Conservation (phyloP, 2,888 invertebrate species). For the Molorchus minor region DNA sequence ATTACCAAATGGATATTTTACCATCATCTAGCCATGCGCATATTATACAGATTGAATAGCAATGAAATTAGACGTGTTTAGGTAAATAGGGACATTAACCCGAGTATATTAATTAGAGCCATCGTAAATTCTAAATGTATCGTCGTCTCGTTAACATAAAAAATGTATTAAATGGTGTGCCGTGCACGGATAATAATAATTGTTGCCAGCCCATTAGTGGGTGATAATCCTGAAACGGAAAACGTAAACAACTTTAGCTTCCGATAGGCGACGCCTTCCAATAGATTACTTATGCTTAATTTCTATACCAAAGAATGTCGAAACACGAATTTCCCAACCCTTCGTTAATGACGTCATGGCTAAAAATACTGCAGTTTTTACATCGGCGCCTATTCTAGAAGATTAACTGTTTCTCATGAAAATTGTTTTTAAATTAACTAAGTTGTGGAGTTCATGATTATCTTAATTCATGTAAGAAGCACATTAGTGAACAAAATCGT, state of each 20-base stretch:
- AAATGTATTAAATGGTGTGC: conserved; percentile 15
- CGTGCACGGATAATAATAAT: conserved; percentile 1
- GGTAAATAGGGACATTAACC: background rate
- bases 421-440: too few species aligned
- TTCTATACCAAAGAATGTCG: too few species aligned
- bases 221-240: conserved; percentile 17
- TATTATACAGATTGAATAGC: background rate
- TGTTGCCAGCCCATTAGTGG: conserved; percentile 9
- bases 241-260: conserved; percentile 1
- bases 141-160: conserved; percentile 12
- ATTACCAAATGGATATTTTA: background rate
- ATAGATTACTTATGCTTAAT: too few species aligned
- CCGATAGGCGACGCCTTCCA: background rate
- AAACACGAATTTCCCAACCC: too few species aligned
- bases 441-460: too few species aligned
- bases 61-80: background rate
- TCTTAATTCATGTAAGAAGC: too few species aligned
- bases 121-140: conserved; percentile 4
- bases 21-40: background rate
- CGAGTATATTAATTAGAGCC: conserved; percentile 10
- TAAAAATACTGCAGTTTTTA: too few species aligned
- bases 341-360: too few species aligned
- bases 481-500: too few species aligned
- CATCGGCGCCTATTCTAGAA: too few species aligned
- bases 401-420: too few species aligned